Base-by-base conservation (phyloP, 2,113 vertebrate species). In the Psilopogon haemacephalus region DNA sequence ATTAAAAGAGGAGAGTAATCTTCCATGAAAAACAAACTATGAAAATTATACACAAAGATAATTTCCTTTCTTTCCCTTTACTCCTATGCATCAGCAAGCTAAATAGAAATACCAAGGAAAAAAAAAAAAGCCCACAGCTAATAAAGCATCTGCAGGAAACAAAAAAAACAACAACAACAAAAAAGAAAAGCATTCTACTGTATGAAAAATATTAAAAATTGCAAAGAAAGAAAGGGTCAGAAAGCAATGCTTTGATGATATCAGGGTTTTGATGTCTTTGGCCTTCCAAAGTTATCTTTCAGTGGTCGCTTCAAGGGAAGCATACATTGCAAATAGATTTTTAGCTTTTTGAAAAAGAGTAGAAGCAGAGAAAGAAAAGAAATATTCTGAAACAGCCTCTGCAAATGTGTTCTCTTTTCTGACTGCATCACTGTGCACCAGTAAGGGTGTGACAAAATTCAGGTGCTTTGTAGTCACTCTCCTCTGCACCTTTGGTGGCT, bases 171-270 rank as follows among this genome's bases (percentile, higher is more conserved):
- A n/a, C n/a, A n/a, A n/a, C n/a, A n/a, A n/a, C n/a, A n/a, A n/a
- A n/a, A n/a, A n/a, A n/a, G n/a, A n/a, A n/a, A n/a, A n/a, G 4
- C 0, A 0, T 60, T 77, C 30, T 56, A 42, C 18, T 60, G 8
- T n/a, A 5, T 54, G 55, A 77, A 48, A 23, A 55, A 18, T 42
- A 21, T 38, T 84, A 90, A 24, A 84, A 90, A 82, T 12, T 0
- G 12, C 73, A 78, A 42, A 42, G 40, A 15, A 42, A 42, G 40
- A 42, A 42, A 42, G n/a, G n/a, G n/a, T n/a, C n/a, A n/a, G 40
- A 15, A 42, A 42, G 40, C 40, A 42, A 15, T 42, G 40, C 16
- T 42, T 42, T 68, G n/a, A 8, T 65, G 38, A 90, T 42, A 70
- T 8, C 17, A 44, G 17, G 19, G 16, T 82, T 90, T 82, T 78